A percentile compares a stretch with the other conserved stretches of the same genome.
Conservation (phyloP, 2,888 invertebrate species). For the Lithodes maja region DNA sequence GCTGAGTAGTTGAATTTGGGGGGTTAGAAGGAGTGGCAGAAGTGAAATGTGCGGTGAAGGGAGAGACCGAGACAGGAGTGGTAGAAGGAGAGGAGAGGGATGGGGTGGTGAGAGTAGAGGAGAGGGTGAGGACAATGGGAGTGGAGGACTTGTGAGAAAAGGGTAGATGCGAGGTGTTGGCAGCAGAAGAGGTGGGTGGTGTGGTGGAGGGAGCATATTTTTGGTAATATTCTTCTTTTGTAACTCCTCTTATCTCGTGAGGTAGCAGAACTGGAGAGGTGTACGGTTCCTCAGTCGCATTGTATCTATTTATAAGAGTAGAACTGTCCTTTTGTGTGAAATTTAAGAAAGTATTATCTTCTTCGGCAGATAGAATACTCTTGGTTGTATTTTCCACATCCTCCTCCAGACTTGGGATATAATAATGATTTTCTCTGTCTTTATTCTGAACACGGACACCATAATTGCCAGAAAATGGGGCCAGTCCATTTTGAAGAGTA, state of each 20-base stretch:
- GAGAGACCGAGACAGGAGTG: too few relatives aligned
- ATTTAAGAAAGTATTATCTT: neutral
- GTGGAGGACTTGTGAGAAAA: neutral
- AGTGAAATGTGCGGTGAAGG: too few relatives aligned
- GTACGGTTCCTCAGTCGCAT: neutral
- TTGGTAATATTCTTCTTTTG: neutral
- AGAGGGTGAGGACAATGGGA: neutral
- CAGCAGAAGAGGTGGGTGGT: neutral
- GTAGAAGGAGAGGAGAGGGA: neutral
- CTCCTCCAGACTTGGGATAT: neutral
- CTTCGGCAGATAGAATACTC: neutral
- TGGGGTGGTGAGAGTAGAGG: neutral
- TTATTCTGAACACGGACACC: neutral
- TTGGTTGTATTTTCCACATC: neutral
- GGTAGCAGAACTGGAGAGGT: neutral
- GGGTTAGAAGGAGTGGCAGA: too few relatives aligned
- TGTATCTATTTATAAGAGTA: neutral
- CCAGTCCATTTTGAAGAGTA: neutral
- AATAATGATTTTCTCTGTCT: neutral
- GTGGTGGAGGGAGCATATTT: constrained; percentile 9
- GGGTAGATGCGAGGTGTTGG: neutral
- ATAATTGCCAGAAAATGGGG: neutral
- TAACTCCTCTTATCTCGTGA: constrained; percentile 9
- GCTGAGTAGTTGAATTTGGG: too few relatives aligned
- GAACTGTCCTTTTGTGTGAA: neutral